Evolutionary conservation across 2,113 vertebrate genomes (phyloP).

Genomic region (Typhlomys cinereus): DNA sequence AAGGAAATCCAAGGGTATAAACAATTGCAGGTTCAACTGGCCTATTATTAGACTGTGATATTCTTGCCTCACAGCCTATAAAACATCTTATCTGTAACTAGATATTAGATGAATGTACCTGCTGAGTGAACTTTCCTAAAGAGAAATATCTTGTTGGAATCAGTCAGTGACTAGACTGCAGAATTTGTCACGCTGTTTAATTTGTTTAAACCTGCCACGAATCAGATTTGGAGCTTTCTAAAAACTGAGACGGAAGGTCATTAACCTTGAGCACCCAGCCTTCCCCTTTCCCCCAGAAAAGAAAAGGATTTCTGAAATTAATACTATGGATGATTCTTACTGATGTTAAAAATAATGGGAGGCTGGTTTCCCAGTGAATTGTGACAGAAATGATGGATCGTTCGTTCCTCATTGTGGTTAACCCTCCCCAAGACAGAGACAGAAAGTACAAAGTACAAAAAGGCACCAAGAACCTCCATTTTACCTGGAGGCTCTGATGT

Average conservation of each 20-base stretch:
- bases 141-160: slow-evolving; percentile 67
- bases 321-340: background rate
- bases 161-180: slow-evolving; percentile 37
- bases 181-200: slow-evolving; percentile 66
- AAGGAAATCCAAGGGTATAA: slow-evolving; percentile 36
- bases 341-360: background rate
- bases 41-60: slow-evolving; percentile 41
- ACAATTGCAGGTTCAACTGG: background rate
- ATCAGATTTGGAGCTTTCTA: slow-evolving; percentile 58
- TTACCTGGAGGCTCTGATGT: background rate
- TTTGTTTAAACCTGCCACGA: slow-evolving; percentile 62
- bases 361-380: background rate
- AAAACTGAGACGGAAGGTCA: slow-evolving; percentile 24
- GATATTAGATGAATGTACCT: slow-evolving; percentile 49
- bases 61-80: slow-evolving; percentile 40
- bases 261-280: background rate
- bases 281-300: too few relatives aligned
- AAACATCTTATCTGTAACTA: slow-evolving; percentile 33
- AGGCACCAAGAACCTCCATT: background rate
- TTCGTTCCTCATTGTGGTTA: background rate
- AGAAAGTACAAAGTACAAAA: background rate
- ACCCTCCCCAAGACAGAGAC: background rate
- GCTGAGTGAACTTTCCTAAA: slow-evolving; percentile 57
- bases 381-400: background rate
- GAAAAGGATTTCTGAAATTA: slow-evolving; percentile 36